These are phyloP conservation scores for Coendou prehensilis DNA, from an alignment of 2,797 vertebrate genomes.

Conservation along the genomic window DNA sequence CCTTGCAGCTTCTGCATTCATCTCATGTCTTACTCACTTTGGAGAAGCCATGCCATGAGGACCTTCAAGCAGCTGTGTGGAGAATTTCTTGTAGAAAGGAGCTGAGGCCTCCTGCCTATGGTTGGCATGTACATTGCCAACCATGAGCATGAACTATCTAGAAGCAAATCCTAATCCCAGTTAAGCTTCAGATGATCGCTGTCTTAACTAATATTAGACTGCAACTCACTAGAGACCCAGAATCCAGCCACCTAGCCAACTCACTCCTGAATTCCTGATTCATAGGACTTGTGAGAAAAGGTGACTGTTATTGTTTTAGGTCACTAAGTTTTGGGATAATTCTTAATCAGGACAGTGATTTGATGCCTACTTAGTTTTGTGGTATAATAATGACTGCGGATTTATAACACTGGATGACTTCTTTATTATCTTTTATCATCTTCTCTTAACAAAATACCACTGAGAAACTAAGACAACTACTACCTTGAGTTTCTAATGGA, in stretches of 20 bases:
- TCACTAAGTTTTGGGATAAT: not conserved
- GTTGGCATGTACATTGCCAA: not conserved
- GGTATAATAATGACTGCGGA: not conserved
- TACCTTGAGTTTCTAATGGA: slow-evolving; percentile 3
- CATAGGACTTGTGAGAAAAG: not conserved
- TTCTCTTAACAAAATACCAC: slow-evolving; percentile 46
- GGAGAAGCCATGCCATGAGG: not conserved
- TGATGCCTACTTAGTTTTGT: not conserved
- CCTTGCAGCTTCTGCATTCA: not conserved
- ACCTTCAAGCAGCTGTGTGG: not conserved
- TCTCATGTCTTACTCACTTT: not conserved
- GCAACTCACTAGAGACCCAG: not conserved
- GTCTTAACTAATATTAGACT: not conserved
- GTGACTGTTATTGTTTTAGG: not conserved
- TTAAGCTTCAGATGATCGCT: not conserved
- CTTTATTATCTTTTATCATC: not conserved
- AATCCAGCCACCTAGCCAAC: not conserved
- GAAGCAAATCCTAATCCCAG: not conserved
- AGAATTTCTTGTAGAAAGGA: not conserved
- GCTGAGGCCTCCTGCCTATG: not conserved
- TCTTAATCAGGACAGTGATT: slow-evolving; percentile 4
- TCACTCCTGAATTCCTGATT: not conserved
- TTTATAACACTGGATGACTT: not conserved
- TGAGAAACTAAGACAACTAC: slow-evolving; percentile 3
- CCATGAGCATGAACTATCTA: not conserved